Conservation (phyloP, 1,140 invertebrate species). For the Cherax quadricarinatus region DNA sequence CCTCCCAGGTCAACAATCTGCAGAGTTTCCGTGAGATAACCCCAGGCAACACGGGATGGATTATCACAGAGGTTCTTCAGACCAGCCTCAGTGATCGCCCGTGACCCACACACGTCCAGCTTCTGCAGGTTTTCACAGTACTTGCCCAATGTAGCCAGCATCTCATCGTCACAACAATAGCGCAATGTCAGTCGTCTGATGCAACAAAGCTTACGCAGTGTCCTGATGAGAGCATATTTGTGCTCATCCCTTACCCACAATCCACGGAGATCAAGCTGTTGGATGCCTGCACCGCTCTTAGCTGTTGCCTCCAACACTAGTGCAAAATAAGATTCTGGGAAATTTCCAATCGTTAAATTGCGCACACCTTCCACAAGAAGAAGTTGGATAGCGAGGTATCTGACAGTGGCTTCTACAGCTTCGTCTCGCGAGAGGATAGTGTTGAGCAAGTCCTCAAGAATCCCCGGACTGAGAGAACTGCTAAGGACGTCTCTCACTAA, state of each 20-base stretch:
- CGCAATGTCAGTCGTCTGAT: constrained; percentile 49
- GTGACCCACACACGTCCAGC: constrained; percentile 37
- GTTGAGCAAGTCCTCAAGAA: constrained; percentile 57
- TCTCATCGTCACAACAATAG: constrained; percentile 60
- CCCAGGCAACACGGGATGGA: constrained; percentile 32
- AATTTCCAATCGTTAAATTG: constrained; percentile 40
- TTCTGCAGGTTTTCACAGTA: constrained; percentile 51
- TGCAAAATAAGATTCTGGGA: constrained; percentile 50
- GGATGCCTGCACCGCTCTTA: constrained; percentile 37
- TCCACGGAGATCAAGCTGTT: constrained; percentile 52
- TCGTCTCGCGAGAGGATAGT: constrained; percentile 55
- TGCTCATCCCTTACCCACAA: constrained; percentile 49
- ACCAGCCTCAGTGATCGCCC: constrained; percentile 34
- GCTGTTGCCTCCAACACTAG: constrained; percentile 41
- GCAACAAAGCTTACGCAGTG: constrained; percentile 25
- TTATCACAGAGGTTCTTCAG: constrained; percentile 34
- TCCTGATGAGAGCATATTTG: constrained; percentile 28
- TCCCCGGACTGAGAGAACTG: constrained; percentile 26
- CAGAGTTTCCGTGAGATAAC: constrained; percentile 19
- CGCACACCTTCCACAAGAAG: constrained; percentile 52
- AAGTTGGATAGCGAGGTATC: constrained; percentile 53
- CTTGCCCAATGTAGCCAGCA: constrained; percentile 53
- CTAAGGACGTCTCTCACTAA: constrained; percentile 42
- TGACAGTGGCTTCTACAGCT: constrained; percentile 37
- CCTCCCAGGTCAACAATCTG: constrained; percentile 60